Percentiles rank a stretch among this genome's conserved stretches.
phyloP scores from a whole-genome alignment of 2,888 invertebrate species.

The Plebejus argus region DNA sequence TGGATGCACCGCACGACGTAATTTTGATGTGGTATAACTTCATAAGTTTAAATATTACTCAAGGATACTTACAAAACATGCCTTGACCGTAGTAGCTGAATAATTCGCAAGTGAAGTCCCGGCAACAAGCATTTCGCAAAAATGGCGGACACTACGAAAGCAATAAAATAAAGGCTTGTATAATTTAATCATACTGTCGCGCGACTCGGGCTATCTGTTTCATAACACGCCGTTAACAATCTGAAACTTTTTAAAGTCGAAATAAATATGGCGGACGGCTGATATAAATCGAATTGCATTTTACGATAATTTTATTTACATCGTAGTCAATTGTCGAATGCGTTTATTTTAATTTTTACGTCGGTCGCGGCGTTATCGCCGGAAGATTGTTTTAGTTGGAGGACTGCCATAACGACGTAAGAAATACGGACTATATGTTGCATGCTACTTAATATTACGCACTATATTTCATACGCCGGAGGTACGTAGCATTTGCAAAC shows the following conservation, averaged over 20 bases:
- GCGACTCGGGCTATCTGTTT: slow-evolving; percentile 15
- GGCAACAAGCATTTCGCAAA: background rate
- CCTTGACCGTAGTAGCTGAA: background rate
- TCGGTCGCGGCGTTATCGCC: slow-evolving; percentile 62
- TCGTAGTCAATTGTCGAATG: slow-evolving; percentile 24
- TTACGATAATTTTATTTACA: slow-evolving; percentile 28
- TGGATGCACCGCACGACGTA: no score
- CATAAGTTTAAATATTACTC: background rate
- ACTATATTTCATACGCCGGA: slow-evolving; percentile 68
- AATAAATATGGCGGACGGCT: slow-evolving; percentile 19
- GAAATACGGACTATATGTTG: slow-evolving; percentile 78
- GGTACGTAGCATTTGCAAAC: slow-evolving; percentile 36
- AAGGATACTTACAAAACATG: background rate
- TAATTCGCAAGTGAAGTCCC: background rate
- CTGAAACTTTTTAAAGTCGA: slow-evolving; percentile 13
- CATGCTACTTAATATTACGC: slow-evolving; percentile 76
- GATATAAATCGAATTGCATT: slow-evolving; percentile 23
- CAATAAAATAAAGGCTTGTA: slow-evolving; percentile 18
- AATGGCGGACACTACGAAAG: background rate
- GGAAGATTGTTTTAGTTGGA: slow-evolving; percentile 79
- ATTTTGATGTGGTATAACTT: no score
- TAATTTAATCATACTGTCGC: slow-evolving; percentile 14
- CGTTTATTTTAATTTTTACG: slow-evolving; percentile 58
- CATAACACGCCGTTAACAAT: slow-evolving; percentile 29
- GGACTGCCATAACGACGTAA: slow-evolving; percentile 73